Evolutionary conservation across 2,888 invertebrate species (phyloP).

Genomic region (Cantharis nigra): DNA sequence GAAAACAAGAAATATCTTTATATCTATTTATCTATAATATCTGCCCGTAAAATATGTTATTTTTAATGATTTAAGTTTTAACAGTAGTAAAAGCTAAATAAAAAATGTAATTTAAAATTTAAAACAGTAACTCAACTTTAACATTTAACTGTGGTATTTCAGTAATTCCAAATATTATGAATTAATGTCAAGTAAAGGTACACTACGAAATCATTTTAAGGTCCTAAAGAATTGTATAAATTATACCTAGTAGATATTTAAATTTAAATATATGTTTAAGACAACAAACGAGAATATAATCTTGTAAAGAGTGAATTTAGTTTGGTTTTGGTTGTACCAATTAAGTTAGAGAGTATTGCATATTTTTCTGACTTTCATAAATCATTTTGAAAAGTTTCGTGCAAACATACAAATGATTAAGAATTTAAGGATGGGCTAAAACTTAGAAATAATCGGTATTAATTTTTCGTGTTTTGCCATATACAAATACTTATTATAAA

Average conservation of each 20-base stretch:
- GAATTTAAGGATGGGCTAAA: neutral
- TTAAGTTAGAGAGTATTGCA: neutral
- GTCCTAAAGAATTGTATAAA: neutral
- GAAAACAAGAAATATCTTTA: too few species aligned
- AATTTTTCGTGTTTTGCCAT: neutral
- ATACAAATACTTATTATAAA: neutral
- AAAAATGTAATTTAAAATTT: neutral
- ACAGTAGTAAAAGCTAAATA: neutral
- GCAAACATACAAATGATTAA: neutral
- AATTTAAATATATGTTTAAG: neutral
- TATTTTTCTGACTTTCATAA: neutral
- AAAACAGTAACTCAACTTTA: neutral
- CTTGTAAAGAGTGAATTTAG: neutral
- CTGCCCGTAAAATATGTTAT: too few species aligned
- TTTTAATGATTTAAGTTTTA: neutral
- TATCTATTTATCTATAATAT: too few species aligned
- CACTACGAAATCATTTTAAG: neutral
- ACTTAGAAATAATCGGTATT: neutral
- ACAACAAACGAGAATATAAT: neutral
- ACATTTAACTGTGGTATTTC: neutral
- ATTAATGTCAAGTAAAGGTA: neutral
- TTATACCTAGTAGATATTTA: neutral
- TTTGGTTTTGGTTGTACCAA: neutral
- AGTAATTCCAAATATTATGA: too few species aligned
- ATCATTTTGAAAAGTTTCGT: neutral